Conservation (phyloP, 2,888 invertebrate species). For the Microplitis deprimator region DNA sequence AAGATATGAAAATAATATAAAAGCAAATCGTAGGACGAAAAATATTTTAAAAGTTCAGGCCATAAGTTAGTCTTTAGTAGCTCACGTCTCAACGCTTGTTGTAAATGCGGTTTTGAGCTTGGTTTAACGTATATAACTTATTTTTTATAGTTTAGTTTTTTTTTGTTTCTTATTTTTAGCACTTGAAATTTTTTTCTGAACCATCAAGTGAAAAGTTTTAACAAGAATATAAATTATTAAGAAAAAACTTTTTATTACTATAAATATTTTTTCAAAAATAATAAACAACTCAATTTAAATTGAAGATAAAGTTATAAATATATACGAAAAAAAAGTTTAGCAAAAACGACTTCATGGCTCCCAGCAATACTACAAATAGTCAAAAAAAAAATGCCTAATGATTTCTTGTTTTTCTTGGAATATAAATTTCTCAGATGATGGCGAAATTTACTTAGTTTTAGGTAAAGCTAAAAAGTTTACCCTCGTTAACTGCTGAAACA, state of each 20-base stretch:
- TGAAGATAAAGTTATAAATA: no score
- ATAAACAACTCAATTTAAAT: no score
- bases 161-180: neutral
- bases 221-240: neutral
- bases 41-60: conserved; percentile 31
- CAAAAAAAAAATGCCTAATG: no score
- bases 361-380: no score
- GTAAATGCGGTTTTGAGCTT: neutral
- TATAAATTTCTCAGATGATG: no score
- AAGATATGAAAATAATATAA: neutral
- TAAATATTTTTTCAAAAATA: neutral
- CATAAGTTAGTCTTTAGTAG: conserved; percentile 30
- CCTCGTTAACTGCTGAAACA: no score
- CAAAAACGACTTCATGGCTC: no score
- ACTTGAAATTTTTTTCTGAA: neutral
- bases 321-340: no score
- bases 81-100: conserved; percentile 24
- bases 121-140: neutral
- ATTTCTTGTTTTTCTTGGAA: no score
- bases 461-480: no score
- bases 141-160: conserved; percentile 3
- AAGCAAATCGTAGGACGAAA: conserved; percentile 1
- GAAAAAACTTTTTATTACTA: neutral
- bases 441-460: no score
- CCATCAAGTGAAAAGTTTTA: neutral